Evolutionary conservation across 2,888 invertebrate genomes (phyloP).

Genomic region (Calameuta filiformis): DNA sequence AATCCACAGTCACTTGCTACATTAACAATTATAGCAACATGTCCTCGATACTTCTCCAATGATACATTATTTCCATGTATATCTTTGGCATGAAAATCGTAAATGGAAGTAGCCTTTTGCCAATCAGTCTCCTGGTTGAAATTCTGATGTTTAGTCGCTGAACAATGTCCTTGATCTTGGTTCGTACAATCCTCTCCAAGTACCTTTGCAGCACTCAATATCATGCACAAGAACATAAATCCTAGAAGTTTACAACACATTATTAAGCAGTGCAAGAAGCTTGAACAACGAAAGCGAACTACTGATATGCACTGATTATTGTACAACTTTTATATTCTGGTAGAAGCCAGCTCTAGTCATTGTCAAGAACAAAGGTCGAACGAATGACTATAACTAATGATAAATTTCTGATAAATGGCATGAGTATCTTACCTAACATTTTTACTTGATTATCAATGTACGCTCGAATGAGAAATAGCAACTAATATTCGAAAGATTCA

Average conservation of each 20-base stretch:
- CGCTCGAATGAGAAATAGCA: background rate
- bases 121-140: slow-evolving; percentile 67
- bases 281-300: background rate
- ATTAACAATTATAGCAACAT: slow-evolving; percentile 86
- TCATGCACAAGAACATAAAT: background rate
- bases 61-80: slow-evolving; percentile 84
- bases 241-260: slow-evolving; percentile 6
- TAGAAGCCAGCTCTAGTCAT: background rate
- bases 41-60: slow-evolving; percentile 81
- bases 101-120: slow-evolving; percentile 77
- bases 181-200: background rate
- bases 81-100: slow-evolving; percentile 85
- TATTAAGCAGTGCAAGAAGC: background rate
- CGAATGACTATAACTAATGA: background rate
- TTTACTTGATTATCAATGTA: background rate
- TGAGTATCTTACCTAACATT: background rate
- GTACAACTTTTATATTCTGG: background rate
- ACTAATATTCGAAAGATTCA: background rate
- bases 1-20: slow-evolving; percentile 89
- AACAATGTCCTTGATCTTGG: background rate
- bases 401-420: background rate
- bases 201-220: background rate
- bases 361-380: background rate
- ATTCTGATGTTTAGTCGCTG: background rate
- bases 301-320: background rate